phyloP scores from a whole-genome alignment of 2,113 vertebrate species.

The Oreocharis arfaki region DNA sequence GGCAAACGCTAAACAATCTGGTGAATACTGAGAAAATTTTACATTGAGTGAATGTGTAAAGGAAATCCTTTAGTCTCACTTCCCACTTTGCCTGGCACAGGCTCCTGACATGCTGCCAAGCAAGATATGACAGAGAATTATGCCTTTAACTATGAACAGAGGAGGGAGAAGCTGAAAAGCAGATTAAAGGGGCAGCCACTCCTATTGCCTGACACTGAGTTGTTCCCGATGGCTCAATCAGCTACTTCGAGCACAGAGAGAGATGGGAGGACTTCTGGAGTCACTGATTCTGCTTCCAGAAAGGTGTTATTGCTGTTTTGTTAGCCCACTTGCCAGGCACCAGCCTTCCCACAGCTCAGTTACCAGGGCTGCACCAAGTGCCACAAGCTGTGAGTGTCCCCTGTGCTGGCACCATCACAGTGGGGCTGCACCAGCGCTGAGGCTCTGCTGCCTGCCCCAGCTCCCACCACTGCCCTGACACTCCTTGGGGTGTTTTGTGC shows the following conservation, averaged over 20 bases:
- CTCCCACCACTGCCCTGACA: background rate
- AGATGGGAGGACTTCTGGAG: background rate
- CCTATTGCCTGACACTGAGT: background rate
- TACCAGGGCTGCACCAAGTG: fast-evolving
- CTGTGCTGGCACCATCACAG: fast-evolving
- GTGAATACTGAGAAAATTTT: background rate
- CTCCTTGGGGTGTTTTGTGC: background rate
- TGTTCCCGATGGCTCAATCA: background rate
- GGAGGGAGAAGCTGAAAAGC: background rate
- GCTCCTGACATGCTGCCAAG: slow-evolving; percentile 19
- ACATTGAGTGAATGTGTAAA: background rate
- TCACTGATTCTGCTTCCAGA: background rate
- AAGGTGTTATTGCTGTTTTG: background rate
- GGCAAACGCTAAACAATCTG: background rate
- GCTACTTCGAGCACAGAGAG: fast-evolving
- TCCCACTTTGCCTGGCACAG: slow-evolving; percentile 11
- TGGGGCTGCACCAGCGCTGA: fast-evolving
- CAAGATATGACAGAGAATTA: background rate
- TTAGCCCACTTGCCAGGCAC: background rate
- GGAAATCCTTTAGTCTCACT: slow-evolving; percentile 39
- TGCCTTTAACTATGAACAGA: background rate
- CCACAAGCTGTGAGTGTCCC: fast-evolving
- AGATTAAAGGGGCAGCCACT: background rate
- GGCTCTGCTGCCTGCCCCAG: background rate
- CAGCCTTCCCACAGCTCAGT: background rate